A percentile compares a stretch with the other conserved stretches of the same genome.
Conservation (phyloP, 2,113 vertebrate genomes). For the Toxotes chatareus region DNA sequence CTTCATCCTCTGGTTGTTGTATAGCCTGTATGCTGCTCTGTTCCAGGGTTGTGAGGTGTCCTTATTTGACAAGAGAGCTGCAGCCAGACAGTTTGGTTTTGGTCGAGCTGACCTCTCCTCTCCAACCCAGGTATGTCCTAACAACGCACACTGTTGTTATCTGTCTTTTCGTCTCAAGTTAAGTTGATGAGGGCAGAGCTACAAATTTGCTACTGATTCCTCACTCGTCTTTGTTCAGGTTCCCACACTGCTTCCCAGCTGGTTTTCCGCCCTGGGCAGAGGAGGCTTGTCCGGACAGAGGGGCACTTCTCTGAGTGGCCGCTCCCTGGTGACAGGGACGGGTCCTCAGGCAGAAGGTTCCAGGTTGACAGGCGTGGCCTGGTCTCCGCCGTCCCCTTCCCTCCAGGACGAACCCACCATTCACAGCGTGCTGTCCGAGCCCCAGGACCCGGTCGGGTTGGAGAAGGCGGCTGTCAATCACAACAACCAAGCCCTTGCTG, state of each 20-base stretch:
- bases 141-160: not conserved
- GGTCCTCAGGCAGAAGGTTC: slow-evolving; percentile 73
- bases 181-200: not conserved
- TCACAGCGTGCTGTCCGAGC: slow-evolving; percentile 86
- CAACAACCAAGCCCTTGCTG: slow-evolving; percentile 90
- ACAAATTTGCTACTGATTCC: not conserved
- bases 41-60: slow-evolving; percentile 76
- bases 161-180: not conserved
- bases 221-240: slow-evolving; percentile 62
- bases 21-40: slow-evolving; percentile 15
- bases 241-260: slow-evolving; percentile 79
- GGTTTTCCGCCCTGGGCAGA: slow-evolving; percentile 74
- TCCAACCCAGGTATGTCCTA: slow-evolving; percentile 75
- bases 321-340: slow-evolving; percentile 60
- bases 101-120: slow-evolving; percentile 80
- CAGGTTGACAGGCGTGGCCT: slow-evolving; percentile 79
- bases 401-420: slow-evolving; percentile 93
- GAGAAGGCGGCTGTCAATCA: slow-evolving; percentile 94
- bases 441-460: slow-evolving; percentile 93
- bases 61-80: slow-evolving; percentile 79
- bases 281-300: slow-evolving; percentile 70
- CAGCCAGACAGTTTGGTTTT: slow-evolving; percentile 76
- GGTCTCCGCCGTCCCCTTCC: slow-evolving; percentile 79
- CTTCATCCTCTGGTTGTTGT: not conserved
- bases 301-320: slow-evolving; percentile 67